Evolutionary conservation across 2,888 invertebrate genomes (phyloP).

Genomic region (Dynastes grantii): DNA sequence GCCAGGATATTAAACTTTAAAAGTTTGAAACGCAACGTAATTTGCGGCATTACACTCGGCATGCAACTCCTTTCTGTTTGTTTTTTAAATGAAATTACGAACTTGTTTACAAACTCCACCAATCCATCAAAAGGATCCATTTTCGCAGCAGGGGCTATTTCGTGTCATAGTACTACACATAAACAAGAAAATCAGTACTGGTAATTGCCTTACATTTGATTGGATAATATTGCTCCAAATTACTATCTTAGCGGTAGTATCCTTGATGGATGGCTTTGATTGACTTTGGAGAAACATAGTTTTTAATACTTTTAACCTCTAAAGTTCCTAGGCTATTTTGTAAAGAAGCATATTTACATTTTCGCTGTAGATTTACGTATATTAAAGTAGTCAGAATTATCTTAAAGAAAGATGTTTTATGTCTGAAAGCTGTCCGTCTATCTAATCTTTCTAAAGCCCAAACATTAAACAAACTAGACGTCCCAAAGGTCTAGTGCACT

Average conservation of each 20-base stretch:
- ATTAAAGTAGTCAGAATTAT: too few species aligned
- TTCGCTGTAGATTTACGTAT: too few species aligned
- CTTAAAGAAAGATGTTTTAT: too few species aligned
- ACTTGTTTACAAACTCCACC: slow-evolving; percentile 38
- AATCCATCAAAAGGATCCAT: slow-evolving; percentile 36
- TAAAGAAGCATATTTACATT: too few species aligned
- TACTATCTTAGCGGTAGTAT: background rate
- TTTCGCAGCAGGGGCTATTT: slow-evolving; percentile 29
- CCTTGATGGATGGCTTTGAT: background rate
- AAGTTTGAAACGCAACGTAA: slow-evolving; percentile 25
- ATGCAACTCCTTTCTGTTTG: slow-evolving; percentile 24
- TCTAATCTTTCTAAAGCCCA: background rate
- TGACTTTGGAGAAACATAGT: background rate
- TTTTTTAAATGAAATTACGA: slow-evolving; percentile 28
- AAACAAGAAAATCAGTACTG: slow-evolving; percentile 28
- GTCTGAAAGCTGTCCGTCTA: background rate
- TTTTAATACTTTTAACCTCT: too few species aligned
- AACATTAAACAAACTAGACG: slow-evolving; percentile 2
- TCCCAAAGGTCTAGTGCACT: background rate
- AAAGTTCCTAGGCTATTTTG: too few species aligned
- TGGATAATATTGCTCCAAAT: background rate
- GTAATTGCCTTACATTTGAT: slow-evolving; percentile 1
- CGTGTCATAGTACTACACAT: slow-evolving; percentile 43
- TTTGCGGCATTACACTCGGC: slow-evolving; percentile 17
- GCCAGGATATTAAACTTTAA: slow-evolving; percentile 37